Conservation (phyloP, 2,888 invertebrate species). For the Lottia gigantea region DNA sequence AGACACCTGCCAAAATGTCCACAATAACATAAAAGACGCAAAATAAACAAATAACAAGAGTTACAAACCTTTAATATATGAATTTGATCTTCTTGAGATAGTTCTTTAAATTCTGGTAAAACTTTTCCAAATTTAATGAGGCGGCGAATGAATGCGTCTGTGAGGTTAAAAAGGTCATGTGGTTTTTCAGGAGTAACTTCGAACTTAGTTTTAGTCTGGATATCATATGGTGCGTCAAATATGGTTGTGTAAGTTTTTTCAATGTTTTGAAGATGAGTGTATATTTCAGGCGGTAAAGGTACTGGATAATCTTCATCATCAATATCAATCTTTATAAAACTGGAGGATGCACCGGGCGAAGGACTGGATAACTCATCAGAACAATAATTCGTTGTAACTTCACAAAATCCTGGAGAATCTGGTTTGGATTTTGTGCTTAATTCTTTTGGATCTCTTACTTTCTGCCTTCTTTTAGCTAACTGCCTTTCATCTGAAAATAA, state of each 20-base stretch:
- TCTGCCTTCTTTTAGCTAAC: constrained; percentile 51
- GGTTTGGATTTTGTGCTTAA: not conserved
- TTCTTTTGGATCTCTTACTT: constrained; percentile 12
- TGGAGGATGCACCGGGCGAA: constrained; percentile 19
- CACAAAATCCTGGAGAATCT: constrained; percentile 18
- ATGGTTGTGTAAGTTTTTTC: constrained; percentile 29
- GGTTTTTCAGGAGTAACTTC: constrained; percentile 47
- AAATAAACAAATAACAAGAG: not conserved
- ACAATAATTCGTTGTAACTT: constrained; percentile 24
- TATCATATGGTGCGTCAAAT: constrained; percentile 53
- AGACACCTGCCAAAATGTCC: not conserved
- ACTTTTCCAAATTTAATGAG: constrained; percentile 74
- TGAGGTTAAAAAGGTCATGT: constrained; percentile 60
- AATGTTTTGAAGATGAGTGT: constrained; percentile 23
- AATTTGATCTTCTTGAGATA: constrained; percentile 94
- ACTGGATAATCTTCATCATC: constrained; percentile 24
- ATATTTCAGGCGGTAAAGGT: constrained; percentile 29
- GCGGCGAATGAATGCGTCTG: constrained; percentile 76
- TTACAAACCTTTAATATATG: constrained; percentile 77
- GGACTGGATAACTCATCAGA: constrained; percentile 23
- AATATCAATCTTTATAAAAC: not conserved
- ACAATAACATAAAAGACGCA: not conserved
- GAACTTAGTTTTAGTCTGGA: constrained; percentile 45
- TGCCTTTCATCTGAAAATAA: constrained; percentile 53
- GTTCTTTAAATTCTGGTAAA: constrained; percentile 83